Evolutionary conservation across 2,888 invertebrate genomes (phyloP).

Genomic region (Meteorus cinctellus): DNA sequence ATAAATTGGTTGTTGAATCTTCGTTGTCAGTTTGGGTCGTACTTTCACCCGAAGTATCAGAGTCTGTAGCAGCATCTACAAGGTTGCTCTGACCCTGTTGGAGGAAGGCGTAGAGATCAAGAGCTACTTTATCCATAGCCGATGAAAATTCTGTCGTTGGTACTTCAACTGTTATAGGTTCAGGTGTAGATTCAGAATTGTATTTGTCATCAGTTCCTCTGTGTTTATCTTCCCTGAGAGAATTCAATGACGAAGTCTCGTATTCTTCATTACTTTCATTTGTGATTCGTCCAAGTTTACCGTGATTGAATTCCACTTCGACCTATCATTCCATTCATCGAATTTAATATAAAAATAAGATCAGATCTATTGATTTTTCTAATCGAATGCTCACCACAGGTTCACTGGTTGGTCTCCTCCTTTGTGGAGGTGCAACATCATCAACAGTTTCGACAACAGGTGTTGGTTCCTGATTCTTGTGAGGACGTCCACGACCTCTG

Average conservation of each 20-base stretch:
- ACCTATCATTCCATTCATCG: conserved; percentile 44
- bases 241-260: conserved; percentile 47
- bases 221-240: conserved; percentile 43
- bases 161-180: conserved; percentile 69
- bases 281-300: conserved; percentile 54
- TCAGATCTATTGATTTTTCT: not conserved
- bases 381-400: conserved; percentile 68
- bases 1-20: conserved; percentile 66
- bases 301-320: conserved; percentile 61
- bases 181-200: conserved; percentile 42
- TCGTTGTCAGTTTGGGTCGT: conserved; percentile 74
- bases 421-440: conserved; percentile 63
- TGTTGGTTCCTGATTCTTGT: conserved; percentile 62
- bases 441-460: conserved; percentile 60
- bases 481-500: conserved; percentile 62
- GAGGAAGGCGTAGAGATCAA: conserved; percentile 87
- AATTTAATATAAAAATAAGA: not conserved
- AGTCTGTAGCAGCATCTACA: conserved; percentile 71
- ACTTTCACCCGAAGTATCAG: conserved; percentile 75
- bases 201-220: conserved; percentile 37
- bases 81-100: conserved; percentile 77
- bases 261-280: conserved; percentile 46
- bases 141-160: conserved; percentile 80
- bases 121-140: conserved; percentile 87
- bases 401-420: conserved; percentile 73